Base-by-base conservation (phyloP, 2,797 vertebrate genomes). In the Pangasius macronema region DNA sequence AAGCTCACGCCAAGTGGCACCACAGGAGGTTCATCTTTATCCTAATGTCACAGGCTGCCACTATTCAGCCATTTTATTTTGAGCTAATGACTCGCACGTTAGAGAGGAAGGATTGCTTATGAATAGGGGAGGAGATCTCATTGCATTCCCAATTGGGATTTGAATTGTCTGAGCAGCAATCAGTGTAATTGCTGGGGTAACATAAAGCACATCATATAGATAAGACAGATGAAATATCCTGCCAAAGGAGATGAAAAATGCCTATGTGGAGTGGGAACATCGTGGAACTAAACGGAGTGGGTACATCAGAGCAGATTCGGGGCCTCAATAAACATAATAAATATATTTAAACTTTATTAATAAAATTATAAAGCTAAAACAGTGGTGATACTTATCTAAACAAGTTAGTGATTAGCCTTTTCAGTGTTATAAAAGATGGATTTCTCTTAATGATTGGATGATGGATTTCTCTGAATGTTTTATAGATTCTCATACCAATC, bases 11-110 rank as follows among this genome's bases (percentile, higher is more conserved):
- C 22, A 72, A 22, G 49, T 86, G 67, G 51, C 84, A 83, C 85
- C 82, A 75, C 53, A 67, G 84, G 85, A 81, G 81, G 75, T 81
- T 82, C 53, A 72, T 76, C 81, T 90, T 83, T 81, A 90, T 88
- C 67, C 82, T 79, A 42, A 73, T 84, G 70, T 83, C 72, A 59
- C 80, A 79, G 39, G 79, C 72, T 39, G 36, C 27, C 55, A 82
- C 85, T 82, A 88, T 76, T 82, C 79, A 85, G 55, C 61, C 16
- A 65, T 85, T 72, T 87, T 80, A 61, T 88, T 85, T 85, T 73
- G 77, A 88, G 70, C 59, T 79, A 86, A 83, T 86, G 70, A 79
- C 79, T 67, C 6, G 6, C 61, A 76, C 2, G 39, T 46, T 57
- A 20, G 61, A 65, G 59, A 86, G 80, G 79, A 84, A n/a, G 18